These are phyloP conservation scores for Xenopus laevis DNA, from an alignment of 2,113 vertebrate species.

Conservation along the genomic window DNA sequence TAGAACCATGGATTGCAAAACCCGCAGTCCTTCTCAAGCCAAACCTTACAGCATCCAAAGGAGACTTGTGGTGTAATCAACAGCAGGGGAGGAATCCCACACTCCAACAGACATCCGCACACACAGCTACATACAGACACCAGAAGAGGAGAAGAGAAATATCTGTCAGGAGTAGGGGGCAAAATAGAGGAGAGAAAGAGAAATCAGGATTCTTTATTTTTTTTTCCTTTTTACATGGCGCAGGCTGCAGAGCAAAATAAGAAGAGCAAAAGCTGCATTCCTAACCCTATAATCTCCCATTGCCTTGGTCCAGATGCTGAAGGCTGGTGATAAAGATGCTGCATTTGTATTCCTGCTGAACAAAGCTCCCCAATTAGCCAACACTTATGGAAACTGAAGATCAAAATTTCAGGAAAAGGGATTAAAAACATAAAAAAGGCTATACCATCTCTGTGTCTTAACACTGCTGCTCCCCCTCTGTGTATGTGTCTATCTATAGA, in stretches of 20 bases:
- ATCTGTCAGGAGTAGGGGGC: conserved; percentile 49
- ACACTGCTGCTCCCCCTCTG: conserved; percentile 53
- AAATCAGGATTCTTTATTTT: not conserved
- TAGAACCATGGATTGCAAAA: conserved; percentile 73
- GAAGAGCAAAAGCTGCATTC: conserved; percentile 76
- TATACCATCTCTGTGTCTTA: conserved; percentile 39
- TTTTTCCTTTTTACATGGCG: conserved; percentile 67
- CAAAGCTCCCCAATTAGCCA: conserved; percentile 86
- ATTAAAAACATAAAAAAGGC: conserved; percentile 61
- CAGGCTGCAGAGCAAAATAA: conserved; percentile 80
- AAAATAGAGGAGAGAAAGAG: conserved; percentile 55
- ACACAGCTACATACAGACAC: not conserved
- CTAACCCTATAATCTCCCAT: conserved; percentile 79
- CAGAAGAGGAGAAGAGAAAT: conserved; percentile 40
- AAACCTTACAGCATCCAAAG: conserved; percentile 66
- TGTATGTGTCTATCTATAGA: conserved; percentile 51
- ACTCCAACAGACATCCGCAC: conserved; percentile 36
- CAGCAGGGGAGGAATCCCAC: conserved; percentile 53
- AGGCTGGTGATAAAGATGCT: conserved; percentile 79
- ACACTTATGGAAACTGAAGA: conserved; percentile 99
- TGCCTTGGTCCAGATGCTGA: conserved; percentile 83
- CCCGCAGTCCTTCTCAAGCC: conserved; percentile 69
- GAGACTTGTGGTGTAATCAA: conserved; percentile 64
- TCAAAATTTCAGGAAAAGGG: conserved; percentile 98
- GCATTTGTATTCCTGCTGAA: conserved; percentile 86